These are phyloP conservation scores for Phaenicophaeus curvirostris DNA, from an alignment of 2,797 vertebrate species.

Conservation along the genomic window DNA sequence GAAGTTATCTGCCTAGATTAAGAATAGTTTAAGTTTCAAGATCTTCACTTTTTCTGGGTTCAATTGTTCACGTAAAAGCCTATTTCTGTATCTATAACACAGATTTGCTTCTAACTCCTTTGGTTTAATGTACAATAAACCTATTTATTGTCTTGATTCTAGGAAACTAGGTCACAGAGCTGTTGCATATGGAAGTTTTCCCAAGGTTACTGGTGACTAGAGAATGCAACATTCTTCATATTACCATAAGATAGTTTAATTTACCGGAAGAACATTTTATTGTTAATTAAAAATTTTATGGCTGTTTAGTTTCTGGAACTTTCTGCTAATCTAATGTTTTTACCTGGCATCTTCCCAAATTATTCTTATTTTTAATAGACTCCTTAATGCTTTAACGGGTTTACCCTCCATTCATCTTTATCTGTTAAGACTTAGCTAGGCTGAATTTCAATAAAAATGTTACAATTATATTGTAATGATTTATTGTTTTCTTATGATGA, in stretches of 20 bases:
- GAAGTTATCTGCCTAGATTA: not conserved
- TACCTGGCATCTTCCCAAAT: conserved; percentile 1
- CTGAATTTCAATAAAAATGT: not conserved
- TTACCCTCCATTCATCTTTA: not conserved
- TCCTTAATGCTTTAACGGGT: not conserved
- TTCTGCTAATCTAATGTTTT: conserved; percentile 1
- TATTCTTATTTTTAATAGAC: conserved; percentile 2
- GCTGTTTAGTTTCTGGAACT: conserved; percentile 9
- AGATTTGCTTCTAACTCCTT: not conserved
- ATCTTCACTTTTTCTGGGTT: not conserved
- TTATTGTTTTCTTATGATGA: not conserved
- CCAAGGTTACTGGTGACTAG: conserved; percentile 16
- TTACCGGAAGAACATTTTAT: conserved; percentile 24
- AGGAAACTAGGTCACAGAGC: not conserved
- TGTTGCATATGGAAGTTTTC: not conserved
- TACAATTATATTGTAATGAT: not conserved
- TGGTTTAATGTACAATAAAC: not conserved
- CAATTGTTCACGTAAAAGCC: not conserved
- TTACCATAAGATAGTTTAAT: not conserved
- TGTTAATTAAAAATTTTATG: conserved; percentile 21
- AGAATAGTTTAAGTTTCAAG: not conserved
- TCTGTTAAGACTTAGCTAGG: not conserved
- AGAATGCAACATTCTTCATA: not conserved
- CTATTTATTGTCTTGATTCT: not conserved
- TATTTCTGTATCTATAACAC: not conserved